Base-by-base conservation (phyloP, 2,113 vertebrate genomes). In the Orycteropus afer region DNA sequence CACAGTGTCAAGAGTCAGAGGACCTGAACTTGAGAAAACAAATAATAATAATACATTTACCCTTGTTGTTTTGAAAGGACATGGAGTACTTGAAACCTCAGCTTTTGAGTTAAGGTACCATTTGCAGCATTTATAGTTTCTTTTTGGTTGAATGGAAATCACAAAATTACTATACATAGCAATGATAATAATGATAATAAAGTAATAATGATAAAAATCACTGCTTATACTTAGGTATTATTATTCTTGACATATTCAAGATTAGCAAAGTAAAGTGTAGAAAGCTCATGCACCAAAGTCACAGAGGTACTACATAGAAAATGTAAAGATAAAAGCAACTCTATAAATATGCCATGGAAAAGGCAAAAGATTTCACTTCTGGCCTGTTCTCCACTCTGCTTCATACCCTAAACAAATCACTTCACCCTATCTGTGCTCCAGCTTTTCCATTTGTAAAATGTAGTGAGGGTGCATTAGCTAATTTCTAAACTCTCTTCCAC, bases 311-410 rank as follows among this genome's bases (percentile, higher is more conserved):
- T 34, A 65, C 32, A 65, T 65, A 11, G 32, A 3, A 92, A 90
- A n/a, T 17, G 23, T 76, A 83, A 96, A 63, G 25, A 80, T 86
- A 77, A 95, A 89, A 94, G 40, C n/a, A 91, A 79, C 67, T 90
- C 59, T 76, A 61, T 92, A 88, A 90, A 55, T 12, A 47, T 22
- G 20, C 4, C 34, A 22, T 74, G 8, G 59, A 78, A 94, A 86
- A 59, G 2, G 0, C 18, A 34, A 67, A 51, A 71, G 51, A 40
- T 74, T 90, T 81, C 40, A 20, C 18, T 7, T 65, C 61, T 81
- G 22, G 17, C 9, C 9, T 11, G 18, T 37, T 63, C 4, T 83
- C 3, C 13, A 37, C 45, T 77, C 53, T 89, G n/a, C 29, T 77
- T 59, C 77, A 3, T 59, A 73, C 32, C 77, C 37, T 65, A 22